Evolutionary conservation across 1,140 invertebrate species (phyloP), one percentile per base, ranked within the genome.

Genomic region (Thaumetopoea pityocampa): DNA sequence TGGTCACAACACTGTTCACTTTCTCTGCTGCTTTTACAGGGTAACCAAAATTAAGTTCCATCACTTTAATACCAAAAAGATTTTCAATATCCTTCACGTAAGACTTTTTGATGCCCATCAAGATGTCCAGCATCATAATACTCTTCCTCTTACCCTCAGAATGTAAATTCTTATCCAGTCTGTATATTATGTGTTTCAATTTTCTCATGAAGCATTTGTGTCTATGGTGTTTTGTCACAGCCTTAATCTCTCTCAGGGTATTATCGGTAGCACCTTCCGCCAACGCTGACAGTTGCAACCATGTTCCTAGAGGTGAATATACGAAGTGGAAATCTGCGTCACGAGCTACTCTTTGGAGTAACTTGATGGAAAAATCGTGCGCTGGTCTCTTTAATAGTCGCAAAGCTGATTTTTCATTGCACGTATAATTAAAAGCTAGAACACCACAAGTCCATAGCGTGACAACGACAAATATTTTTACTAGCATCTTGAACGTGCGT

Each of bases 231-330:
- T 61, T 63, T 9, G 86, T 77, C 1, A 73, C 71, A 4, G 46
- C 66, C 51, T 76, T 54, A 9, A 88, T 53, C 46, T 88, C 74
- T 7, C 50, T 61, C 2, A 69, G 42, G 0, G 85, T 87, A 0
- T 44, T 48, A 0, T 71, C 76, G 8, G 23, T 47, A 0, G 87
- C 80, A 0, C 87, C 87, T 49, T 87, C 84, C 1, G 79, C 63
- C 16, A 87, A 41, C 0, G 84, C 63, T 8, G 71, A 53, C 7
- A 88, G 43, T 24, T 87, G 73, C 6, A 85, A 54, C 85, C 86
- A 87, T 8, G 85, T 72, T 2, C 76, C 80, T 1, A 85, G 51
- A 0, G 87, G 86, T 0, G 87, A 87, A 20, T 79, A 79, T 1
- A 78, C 73, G 35, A 80, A 82, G 50, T 82, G 69, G 1, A 50